These are phyloP conservation scores for Sphenodon punctatus DNA, from an alignment of 2,797 vertebrate species.

Conservation along the genomic window DNA sequence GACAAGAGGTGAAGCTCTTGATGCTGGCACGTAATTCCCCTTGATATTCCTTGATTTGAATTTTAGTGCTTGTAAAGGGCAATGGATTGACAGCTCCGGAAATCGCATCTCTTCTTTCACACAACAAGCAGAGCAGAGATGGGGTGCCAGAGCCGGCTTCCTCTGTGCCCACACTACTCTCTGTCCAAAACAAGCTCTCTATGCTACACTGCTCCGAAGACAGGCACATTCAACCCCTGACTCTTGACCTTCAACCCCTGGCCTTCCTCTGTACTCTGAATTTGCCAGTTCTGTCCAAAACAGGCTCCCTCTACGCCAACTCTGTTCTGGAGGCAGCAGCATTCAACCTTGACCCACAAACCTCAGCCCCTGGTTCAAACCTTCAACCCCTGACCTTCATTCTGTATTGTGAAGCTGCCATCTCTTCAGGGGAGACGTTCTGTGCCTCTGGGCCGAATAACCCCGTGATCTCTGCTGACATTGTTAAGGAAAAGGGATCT, in stretches of 20 bases:
- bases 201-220: too few relatives aligned
- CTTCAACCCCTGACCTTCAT: too few relatives aligned
- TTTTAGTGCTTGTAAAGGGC: conserved; percentile 29
- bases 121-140: not conserved
- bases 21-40: conserved; percentile 30
- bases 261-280: too few relatives aligned
- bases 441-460: too few relatives aligned
- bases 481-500: fast-evolving
- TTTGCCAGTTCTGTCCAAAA: too few relatives aligned
- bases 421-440: too few relatives aligned
- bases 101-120: not conserved
- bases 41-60: conserved; percentile 47
- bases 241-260: not conserved
- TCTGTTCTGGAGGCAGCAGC: too few relatives aligned
- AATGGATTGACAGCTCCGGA: conserved; percentile 42
- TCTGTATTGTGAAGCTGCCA: too few relatives aligned
- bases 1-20: conserved; percentile 51
- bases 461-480: not conserved
- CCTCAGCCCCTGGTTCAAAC: too few relatives aligned
- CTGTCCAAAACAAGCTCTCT: too few relatives aligned
- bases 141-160: fast-evolving
- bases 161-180: fast-evolving
- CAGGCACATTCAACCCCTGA: not conserved
- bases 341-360: too few relatives aligned
- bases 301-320: too few relatives aligned